Percentiles rank a stretch among this genome's conserved stretches.
These are phyloP conservation scores for Percina caprodes DNA, from an alignment of 2,113 vertebrate species.

Conservation along the genomic window DNA sequence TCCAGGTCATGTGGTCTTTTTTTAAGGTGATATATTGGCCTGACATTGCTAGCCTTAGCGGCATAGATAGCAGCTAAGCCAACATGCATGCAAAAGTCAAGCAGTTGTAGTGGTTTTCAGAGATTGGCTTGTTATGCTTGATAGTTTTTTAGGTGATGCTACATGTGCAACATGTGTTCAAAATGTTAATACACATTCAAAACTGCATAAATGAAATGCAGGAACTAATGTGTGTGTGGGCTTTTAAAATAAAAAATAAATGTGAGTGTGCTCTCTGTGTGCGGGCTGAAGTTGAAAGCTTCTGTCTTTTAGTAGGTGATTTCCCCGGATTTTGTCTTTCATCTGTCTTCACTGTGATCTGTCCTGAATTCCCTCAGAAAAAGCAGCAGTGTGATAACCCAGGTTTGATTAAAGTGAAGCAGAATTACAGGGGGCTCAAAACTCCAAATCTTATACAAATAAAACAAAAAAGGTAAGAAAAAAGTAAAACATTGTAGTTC, in stretches of 20 bases:
- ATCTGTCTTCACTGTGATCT: constrained; percentile 60
- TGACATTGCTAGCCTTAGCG: neutral
- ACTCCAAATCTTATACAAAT: constrained; percentile 1
- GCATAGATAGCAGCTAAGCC: neutral
- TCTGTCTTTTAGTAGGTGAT: constrained; percentile 66
- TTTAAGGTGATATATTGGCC: neutral
- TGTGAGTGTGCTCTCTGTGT: constrained; percentile 31
- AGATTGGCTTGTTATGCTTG: neutral
- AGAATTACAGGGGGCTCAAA: constrained; percentile 61
- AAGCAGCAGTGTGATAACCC: neutral
- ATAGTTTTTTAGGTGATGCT: neutral
- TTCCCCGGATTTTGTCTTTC: constrained; percentile 63
- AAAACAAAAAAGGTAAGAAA: too few relatives aligned
- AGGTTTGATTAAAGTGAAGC: constrained; percentile 57
- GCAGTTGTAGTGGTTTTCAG: neutral
- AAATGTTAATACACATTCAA: constrained; percentile 1
- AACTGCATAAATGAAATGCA: neutral
- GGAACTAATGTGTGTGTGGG: constrained; percentile 20
- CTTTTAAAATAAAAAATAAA: constrained; percentile 7
- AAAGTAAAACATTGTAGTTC: neutral
- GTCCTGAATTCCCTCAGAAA: constrained; percentile 26
- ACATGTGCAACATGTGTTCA: neutral
- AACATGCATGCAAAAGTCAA: neutral
- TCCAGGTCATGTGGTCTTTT: neutral
- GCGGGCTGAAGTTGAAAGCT: constrained; percentile 43